Evolutionary conservation across 2,888 invertebrate genomes (phyloP).

Genomic region (Cylindroiulus punctatus): DNA sequence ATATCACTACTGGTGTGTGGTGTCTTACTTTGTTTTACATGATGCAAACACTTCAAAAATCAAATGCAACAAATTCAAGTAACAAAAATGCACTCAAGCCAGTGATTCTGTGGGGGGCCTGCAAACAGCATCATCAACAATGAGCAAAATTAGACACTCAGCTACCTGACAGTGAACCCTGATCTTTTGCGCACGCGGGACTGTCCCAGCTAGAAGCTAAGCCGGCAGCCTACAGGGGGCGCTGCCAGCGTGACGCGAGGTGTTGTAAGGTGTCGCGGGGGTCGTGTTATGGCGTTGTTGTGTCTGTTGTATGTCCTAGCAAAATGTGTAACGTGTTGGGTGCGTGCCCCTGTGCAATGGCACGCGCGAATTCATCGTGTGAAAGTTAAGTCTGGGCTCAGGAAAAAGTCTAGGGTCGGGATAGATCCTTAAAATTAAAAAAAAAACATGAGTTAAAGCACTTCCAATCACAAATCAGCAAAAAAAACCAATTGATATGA

Average conservation of each 20-base stretch:
- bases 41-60: too few species aligned
- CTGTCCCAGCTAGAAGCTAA: background rate
- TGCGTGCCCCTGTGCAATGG: slow-evolving; percentile 1
- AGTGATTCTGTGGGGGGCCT: background rate
- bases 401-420: background rate
- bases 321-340: background rate
- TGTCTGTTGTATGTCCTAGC: background rate
- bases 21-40: too few species aligned
- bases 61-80: too few species aligned
- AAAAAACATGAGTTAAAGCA: too few species aligned
- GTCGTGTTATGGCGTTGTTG: background rate
- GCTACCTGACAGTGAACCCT: background rate
- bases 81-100: background rate
- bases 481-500: too few species aligned
- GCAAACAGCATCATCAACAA: background rate
- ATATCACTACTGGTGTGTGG: too few species aligned
- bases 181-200: background rate
- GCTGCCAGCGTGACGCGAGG: background rate
- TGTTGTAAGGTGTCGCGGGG: background rate
- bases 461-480: too few species aligned
- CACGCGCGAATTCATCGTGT: background rate
- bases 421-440: background rate
- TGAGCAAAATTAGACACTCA: background rate
- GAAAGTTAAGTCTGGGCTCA: background rate
- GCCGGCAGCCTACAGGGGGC: background rate